Evolutionary conservation across 1,140 invertebrate species (phyloP).

Genomic region (Metaphire vulgaris): DNA sequence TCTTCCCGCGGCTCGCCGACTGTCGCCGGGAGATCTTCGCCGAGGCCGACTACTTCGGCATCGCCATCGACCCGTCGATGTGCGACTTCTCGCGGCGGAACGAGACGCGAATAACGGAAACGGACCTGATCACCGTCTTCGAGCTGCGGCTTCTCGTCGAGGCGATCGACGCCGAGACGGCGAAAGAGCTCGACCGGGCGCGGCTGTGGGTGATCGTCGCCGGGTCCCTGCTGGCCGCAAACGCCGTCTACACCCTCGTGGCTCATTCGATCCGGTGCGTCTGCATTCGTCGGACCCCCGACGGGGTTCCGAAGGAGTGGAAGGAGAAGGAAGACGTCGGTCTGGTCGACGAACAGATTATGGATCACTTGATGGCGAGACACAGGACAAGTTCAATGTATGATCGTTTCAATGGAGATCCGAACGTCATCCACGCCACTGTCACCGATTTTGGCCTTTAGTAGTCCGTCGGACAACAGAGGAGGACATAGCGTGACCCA

Average conservation of each 20-base stretch:
- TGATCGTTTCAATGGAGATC: not conserved
- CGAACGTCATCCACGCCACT: not conserved
- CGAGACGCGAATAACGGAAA: conserved; percentile 23
- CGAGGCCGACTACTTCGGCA: conserved; percentile 21
- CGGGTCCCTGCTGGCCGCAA: not conserved
- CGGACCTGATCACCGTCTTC: conserved; percentile 4
- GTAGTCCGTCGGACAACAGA: too few relatives aligned
- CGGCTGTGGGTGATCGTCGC: not conserved
- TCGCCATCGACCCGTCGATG: conserved; percentile 26
- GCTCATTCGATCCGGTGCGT: not conserved
- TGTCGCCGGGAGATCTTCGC: conserved; percentile 28
- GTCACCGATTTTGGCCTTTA: not conserved
- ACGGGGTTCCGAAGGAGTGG: not conserved
- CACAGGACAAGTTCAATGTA: not conserved
- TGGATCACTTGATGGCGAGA: not conserved
- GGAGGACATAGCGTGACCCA: too few relatives aligned
- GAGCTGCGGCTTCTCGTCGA: conserved; percentile 12
- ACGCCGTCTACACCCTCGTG: not conserved
- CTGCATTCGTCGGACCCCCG: not conserved
- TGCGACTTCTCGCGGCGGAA: conserved; percentile 29
- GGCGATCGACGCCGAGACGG: not conserved
- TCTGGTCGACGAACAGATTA: not conserved
- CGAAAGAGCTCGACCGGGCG: not conserved
- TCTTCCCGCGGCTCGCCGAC: conserved; percentile 25
- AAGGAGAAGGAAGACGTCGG: not conserved